Evolutionary conservation across 2,113 vertebrate species (phyloP).

Genomic region (Ptilorrhoa leucosticta): DNA sequence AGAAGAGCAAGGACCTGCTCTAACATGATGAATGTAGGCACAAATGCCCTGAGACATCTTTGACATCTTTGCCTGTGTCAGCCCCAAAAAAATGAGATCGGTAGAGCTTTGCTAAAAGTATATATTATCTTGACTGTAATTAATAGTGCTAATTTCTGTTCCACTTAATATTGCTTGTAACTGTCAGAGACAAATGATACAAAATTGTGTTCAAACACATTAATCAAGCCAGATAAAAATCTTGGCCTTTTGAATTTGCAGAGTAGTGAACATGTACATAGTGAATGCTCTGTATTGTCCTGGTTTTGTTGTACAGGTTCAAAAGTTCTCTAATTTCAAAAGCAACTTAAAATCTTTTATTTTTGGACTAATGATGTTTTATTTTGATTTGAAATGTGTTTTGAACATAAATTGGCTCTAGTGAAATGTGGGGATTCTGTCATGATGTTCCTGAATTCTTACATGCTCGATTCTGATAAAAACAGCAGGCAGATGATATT

Average conservation of each 20-base stretch:
- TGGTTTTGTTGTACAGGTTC: background rate
- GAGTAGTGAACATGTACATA: background rate
- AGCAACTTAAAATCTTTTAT: background rate
- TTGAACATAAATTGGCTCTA: background rate
- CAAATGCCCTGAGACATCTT: fast-evolving
- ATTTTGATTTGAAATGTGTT: background rate
- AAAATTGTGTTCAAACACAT: background rate
- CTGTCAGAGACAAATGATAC: background rate
- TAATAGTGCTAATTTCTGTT: background rate
- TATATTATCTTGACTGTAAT: background rate
- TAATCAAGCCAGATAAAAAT: constrained; percentile 1
- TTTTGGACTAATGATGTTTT: background rate
- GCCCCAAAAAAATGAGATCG: background rate
- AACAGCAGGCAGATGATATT: background rate
- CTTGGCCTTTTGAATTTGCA: background rate
- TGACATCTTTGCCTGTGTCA: background rate
- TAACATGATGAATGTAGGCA: background rate
- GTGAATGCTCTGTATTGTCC: background rate
- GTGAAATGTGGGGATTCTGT: background rate
- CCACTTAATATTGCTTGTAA: background rate
- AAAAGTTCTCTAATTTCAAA: background rate
- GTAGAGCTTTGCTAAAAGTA: background rate
- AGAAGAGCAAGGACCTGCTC: background rate
- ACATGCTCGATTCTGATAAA: background rate
- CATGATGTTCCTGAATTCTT: background rate